Conservation (phyloP, 2,797 vertebrate species). For the Pipistrellus pipistrellus region DNA sequence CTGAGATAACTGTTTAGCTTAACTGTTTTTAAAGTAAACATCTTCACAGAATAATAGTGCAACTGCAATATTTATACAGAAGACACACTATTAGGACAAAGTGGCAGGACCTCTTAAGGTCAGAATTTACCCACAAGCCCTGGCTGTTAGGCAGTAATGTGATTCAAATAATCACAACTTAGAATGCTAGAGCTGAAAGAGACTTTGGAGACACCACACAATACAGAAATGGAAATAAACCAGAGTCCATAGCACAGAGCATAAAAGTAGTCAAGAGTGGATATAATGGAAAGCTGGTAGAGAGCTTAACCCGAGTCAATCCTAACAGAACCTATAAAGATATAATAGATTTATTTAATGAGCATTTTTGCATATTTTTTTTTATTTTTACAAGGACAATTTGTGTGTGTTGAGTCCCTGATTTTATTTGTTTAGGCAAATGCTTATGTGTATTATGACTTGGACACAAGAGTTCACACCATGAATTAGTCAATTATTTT, state of each 20-base stretch:
- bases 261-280: background rate
- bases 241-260: background rate
- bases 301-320: background rate
- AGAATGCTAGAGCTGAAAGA: background rate
- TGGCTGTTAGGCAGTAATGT: background rate
- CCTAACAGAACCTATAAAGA: background rate
- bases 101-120: fast-evolving
- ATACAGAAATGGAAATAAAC: conserved; percentile 15
- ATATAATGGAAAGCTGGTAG: background rate
- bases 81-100: background rate
- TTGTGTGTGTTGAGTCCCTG: background rate
- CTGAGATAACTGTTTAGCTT: conserved; percentile 17
- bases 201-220: background rate
- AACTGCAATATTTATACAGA: background rate
- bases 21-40: background rate
- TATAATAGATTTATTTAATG: background rate
- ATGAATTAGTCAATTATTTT: conserved; percentile 2
- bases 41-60: background rate
- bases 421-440: background rate
- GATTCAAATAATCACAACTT: background rate
- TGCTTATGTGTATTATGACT: background rate
- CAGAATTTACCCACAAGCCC: background rate
- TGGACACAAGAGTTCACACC: background rate
- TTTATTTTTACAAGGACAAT: background rate
- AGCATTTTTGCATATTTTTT: background rate